Conservation (phyloP, 2,888 invertebrate species). For the Drosophila nr. fundita region DNA sequence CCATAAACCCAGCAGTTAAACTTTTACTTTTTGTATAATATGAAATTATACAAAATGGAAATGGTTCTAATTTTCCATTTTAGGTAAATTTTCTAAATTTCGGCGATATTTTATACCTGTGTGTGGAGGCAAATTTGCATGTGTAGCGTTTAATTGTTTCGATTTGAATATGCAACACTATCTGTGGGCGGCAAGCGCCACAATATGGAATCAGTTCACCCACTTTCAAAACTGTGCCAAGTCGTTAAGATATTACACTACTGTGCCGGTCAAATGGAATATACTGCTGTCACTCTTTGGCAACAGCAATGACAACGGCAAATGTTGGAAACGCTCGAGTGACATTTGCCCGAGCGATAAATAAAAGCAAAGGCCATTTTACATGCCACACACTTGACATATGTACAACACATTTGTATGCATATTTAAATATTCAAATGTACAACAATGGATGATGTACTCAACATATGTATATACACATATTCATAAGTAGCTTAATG, state of each 20-base stretch:
- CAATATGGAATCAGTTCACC: constrained; percentile 42
- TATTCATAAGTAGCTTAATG: background rate
- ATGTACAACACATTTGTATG: constrained; percentile 22
- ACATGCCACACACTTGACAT: constrained; percentile 41
- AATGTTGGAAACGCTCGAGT: constrained; percentile 56
- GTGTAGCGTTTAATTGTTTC: background rate
- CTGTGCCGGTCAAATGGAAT: constrained; percentile 28
- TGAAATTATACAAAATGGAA: background rate
- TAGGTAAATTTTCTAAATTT: background rate
- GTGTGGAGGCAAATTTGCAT: background rate
- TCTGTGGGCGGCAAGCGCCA: constrained; percentile 9
- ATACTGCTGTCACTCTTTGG: constrained; percentile 45
- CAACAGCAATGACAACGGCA: constrained; percentile 31
- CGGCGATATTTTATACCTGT: background rate
- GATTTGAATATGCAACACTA: constrained; percentile 42
- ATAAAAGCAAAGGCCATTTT: constrained; percentile 72
- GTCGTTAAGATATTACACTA: constrained; percentile 47
- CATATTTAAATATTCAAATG: constrained; percentile 73
- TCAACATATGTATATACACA: constrained; percentile 8
- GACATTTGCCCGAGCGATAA: constrained; percentile 73
- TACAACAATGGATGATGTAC: constrained; percentile 26
- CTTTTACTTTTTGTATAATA: background rate
- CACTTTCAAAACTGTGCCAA: constrained; percentile 57
- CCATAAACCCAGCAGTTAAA: background rate
- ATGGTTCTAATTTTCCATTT: background rate